Evolutionary conservation across 2,113 vertebrate genomes (phyloP).

Genomic region (Lampris megalopsis): DNA sequence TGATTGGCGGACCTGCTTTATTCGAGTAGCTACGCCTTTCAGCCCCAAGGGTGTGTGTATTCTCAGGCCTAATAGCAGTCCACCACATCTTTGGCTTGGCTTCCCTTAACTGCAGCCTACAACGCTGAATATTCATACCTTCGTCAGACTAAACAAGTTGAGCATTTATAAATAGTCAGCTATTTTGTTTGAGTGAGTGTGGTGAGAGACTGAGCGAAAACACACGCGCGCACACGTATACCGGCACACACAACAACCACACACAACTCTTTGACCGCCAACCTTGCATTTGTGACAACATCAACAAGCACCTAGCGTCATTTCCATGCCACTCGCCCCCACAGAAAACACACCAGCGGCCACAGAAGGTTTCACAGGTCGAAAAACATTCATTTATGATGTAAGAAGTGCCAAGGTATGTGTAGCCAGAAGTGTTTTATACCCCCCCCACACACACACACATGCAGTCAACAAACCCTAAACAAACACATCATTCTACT

Average conservation of each 20-base stretch:
- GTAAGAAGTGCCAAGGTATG: background rate
- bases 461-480: background rate
- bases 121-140: constrained; percentile 8
- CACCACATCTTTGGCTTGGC: background rate
- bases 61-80: background rate
- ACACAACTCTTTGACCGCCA: background rate
- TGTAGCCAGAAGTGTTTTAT: background rate
- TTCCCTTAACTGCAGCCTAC: background rate
- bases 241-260: background rate
- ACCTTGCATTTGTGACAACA: background rate
- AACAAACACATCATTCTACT: background rate
- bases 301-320: background rate
- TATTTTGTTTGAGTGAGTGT: background rate
- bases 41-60: too few relatives aligned
- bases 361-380: background rate
- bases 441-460: background rate
- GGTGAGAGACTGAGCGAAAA: background rate
- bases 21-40: too few relatives aligned
- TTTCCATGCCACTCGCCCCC: background rate
- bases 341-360: background rate
- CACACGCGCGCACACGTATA: background rate
- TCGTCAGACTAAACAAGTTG: constrained; percentile 1
- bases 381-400: background rate
- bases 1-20: too few relatives aligned
- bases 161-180: constrained; percentile 3